Conservation (phyloP, 2,113 vertebrate species). For the Tychaedon coryphoeus region DNA sequence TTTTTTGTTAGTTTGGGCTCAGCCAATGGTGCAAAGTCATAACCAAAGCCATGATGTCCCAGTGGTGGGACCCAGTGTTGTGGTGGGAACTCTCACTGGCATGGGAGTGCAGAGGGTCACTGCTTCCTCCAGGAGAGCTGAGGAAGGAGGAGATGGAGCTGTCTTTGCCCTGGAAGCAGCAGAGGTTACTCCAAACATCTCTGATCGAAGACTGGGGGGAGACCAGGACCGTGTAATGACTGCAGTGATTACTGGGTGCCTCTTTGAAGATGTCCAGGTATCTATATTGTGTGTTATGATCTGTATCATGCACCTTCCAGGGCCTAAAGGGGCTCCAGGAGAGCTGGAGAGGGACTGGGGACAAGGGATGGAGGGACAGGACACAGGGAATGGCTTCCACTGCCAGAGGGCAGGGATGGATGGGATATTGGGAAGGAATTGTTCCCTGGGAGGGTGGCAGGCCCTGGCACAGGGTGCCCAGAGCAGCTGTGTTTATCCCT, state of each 20-base stretch:
- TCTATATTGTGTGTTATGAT: neutral
- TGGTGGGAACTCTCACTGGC: rapidly evolving
- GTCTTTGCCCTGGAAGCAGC: neutral
- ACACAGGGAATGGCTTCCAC: no score
- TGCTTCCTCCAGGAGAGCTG: neutral
- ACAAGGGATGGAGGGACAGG: neutral
- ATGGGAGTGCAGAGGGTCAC: neutral
- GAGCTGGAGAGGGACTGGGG: neutral
- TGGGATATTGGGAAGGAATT: no score
- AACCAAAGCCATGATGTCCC: neutral
- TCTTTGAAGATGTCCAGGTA: neutral
- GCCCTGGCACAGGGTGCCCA: neutral
- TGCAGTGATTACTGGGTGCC: neutral
- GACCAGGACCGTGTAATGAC: neutral
- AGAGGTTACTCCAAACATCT: neutral
- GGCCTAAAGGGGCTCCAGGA: neutral
- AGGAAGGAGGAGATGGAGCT: neutral
- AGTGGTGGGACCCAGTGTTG: neutral
- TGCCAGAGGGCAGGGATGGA: no score
- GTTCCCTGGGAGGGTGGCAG: no score
- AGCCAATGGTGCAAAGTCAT: neutral
- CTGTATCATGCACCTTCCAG: neutral
- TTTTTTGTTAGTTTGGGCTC: neutral
- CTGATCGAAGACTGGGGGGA: neutral
- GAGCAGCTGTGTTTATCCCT: neutral